Base-by-base conservation (phyloP, 2,113 vertebrate genomes). In the Catharus minimus region DNA sequence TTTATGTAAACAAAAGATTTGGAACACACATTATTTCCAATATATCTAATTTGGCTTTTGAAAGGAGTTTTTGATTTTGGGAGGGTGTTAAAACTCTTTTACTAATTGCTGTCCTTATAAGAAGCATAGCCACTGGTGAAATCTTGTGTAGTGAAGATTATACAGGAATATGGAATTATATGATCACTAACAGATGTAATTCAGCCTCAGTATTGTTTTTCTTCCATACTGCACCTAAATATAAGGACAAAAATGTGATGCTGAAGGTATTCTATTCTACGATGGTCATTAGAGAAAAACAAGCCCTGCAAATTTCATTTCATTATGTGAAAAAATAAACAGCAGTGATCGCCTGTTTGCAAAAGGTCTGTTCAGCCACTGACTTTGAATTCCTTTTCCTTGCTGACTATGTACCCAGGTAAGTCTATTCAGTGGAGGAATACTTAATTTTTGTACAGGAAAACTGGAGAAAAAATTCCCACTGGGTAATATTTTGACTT, bases 321-420 rank as follows among this genome's bases (percentile, higher is more conserved):
- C 15, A 47, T 19, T 6, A 20, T 32, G 11, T 57, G 32, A 56
- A 28, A 79, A 57, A 68, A 30, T 14, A 11, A 47, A 21, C 1
- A 2, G 7, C 41, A 61, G 32, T 7, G 19, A 46, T 33, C 0
- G 2, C 15, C 26, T 12, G 1, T 49, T 62, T 23, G 32, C 30
- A 71, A 62, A 68, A 71, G 5, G 1, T 49, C 33, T 58, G 15
- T 53, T 88, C 50, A 53, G 17, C 22, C 32, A 4, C 24, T 61
- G 68, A 4, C 15, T 69, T 82, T 57, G 53, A 44, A 55, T 62
- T 64, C 8, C 39, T 78, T 77, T 71, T 67, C 32, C 41, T 13
- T 56, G 27, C 36, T 49, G 30, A 22, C 10, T 77, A 3, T 19
- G 2, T 60, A 47, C 9, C 3, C 26, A 36, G 7, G 6, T 84